Evolutionary conservation across 2,113 vertebrate genomes (phyloP).

Genomic region (Capra hircus): DNA sequence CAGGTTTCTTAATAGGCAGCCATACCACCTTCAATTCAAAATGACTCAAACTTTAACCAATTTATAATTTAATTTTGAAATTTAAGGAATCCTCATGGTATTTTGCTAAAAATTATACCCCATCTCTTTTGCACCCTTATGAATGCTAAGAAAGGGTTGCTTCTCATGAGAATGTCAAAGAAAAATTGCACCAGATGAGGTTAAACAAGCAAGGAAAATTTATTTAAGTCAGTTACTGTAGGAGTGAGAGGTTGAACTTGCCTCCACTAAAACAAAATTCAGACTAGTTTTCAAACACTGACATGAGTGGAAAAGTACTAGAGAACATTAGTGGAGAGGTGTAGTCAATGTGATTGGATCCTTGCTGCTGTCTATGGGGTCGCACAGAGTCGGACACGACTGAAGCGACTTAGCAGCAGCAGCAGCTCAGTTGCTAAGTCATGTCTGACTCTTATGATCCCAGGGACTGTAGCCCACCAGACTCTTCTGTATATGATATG

Average conservation of each 20-base stretch:
- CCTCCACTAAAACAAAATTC: neutral
- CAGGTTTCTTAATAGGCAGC: neutral
- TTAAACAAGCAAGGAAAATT: neutral
- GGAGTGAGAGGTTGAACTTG: neutral
- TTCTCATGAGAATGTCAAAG: neutral
- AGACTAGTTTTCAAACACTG: neutral
- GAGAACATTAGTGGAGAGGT: fast-evolving
- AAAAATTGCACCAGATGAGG: neutral
- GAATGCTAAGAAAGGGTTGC: neutral
- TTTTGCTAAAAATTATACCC: neutral
- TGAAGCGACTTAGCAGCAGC: too few species aligned
- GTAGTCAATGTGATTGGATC: neutral
- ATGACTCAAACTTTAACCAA: neutral
- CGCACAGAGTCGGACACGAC: too few species aligned
- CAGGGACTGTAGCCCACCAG: neutral
- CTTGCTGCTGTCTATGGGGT: neutral
- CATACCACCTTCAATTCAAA: neutral
- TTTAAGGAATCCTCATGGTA: neutral
- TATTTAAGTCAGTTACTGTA: neutral
- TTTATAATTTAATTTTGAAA: neutral
- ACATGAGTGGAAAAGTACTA: neutral
- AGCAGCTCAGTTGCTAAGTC: neutral
- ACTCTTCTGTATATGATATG: neutral
- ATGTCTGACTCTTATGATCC: neutral
- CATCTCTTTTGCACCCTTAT: neutral